Base-by-base conservation (phyloP, 1,140 invertebrate species). In the Ephestia elutella region DNA sequence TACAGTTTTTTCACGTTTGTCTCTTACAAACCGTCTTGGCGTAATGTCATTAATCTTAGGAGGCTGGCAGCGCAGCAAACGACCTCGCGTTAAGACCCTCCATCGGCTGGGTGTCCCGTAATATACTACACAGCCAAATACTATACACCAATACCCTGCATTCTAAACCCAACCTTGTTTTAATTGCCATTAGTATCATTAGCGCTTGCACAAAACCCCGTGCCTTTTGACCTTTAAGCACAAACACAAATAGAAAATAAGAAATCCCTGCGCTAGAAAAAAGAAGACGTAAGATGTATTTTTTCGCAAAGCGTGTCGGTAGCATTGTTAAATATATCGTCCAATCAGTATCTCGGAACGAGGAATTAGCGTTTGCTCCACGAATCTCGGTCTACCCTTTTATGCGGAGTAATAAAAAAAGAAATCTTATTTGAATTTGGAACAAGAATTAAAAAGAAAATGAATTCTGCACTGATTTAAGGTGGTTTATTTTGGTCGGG, bases 311-410 rank as follows among this genome's bases (percentile, higher is more conserved):
- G 66, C 71, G 77, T 77, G 72, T 78, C 75, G 70, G 78, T 81
- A 78, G 75, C 75, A 82, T 80, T 84, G 75, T 85, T 86, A 82
- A 88, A 88, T 86, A 88, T 87, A 85, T 86, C 74, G 81, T 82
- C 82, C 84, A 88, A 88, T 88, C 82, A 88, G 84, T 82, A 82
- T 77, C 73, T 70, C 60, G 66, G 70, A 71, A 73, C 72, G 75
- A 82, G 78, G 71, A 86, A 84, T 84, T 86, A 86, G 76, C 80
- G 82, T 83, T 80, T 62, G 66, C 71, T 62, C 66, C 71, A 72
- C 73, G 77, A 78, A 73, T 79, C 80, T 68, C 71, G 73, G 75
- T 81, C 73, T 80, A 85, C 82, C 81, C 82, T 84, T 84, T 85
- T 85, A 81, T 79, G 75, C 72, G 73, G 70, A 62, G 73, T 72